Conservation (phyloP, 2,113 vertebrate species). For the Bagarius yarrelli region DNA sequence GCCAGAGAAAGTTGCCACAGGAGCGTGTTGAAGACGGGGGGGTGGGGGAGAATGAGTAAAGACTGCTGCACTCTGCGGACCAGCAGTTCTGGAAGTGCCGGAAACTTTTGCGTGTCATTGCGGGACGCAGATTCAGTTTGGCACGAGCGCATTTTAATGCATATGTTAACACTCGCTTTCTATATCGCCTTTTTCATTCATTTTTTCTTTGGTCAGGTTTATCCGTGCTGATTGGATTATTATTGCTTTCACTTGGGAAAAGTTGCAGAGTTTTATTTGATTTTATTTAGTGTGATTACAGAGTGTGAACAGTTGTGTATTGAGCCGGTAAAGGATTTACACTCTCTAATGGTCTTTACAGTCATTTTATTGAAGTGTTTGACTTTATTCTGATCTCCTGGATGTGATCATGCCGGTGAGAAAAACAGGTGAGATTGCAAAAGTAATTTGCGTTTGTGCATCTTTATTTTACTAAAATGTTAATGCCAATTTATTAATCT, state of each 20-base stretch:
- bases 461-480: background rate
- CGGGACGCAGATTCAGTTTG: background rate
- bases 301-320: background rate
- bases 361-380: background rate
- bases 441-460: background rate
- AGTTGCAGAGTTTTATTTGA: constrained; percentile 7
- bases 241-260: background rate
- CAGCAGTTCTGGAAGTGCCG: background rate
- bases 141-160: background rate
- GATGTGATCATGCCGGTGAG: constrained; percentile 73
- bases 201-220: background rate
- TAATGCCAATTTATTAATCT: background rate
- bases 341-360: background rate
- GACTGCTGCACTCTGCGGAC: background rate
- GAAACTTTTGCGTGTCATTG: constrained; percentile 23
- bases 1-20: constrained; percentile 38
- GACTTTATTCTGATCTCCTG: constrained; percentile 9
- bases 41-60: background rate
- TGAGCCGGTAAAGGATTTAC: constrained; percentile 1
- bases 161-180: background rate
- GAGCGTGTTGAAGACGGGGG: background rate
- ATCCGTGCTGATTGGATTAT: background rate
- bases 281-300: background rate
- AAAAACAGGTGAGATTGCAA: constrained; percentile 73
- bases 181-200: constrained; percentile 12